Evolutionary conservation across 1,140 invertebrate species (phyloP).

Genomic region (Sitophilus oryzae): DNA sequence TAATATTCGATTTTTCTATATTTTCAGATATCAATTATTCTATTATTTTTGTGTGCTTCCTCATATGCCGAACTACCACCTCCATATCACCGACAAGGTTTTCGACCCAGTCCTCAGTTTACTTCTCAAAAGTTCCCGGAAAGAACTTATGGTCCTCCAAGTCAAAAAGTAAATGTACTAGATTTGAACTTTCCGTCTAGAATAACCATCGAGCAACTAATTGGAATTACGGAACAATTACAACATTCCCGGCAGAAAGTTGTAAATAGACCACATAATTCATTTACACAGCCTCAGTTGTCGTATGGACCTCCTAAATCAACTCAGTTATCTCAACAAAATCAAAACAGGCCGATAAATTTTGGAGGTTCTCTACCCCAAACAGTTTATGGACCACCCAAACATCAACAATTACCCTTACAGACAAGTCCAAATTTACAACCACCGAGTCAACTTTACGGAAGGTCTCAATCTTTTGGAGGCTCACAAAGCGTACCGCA

Average conservation of each 20-base stretch:
- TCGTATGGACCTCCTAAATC: slow-evolving; percentile 2
- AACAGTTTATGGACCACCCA: not conserved
- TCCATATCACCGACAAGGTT: not conserved
- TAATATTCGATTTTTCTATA: too few relatives aligned
- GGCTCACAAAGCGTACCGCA: not conserved
- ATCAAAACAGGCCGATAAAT: not conserved
- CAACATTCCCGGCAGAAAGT: slow-evolving; percentile 5
- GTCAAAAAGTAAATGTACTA: not conserved
- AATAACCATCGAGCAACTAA: slow-evolving; percentile 23
- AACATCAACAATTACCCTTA: not conserved
- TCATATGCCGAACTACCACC: slow-evolving; percentile 12
- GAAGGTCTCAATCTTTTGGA: not conserved
- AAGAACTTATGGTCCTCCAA: not conserved
- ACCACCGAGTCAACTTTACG: not conserved
- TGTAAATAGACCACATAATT: slow-evolving; percentile 1
- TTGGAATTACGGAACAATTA: slow-evolving; percentile 15
- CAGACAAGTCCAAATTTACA: not conserved
- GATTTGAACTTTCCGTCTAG: slow-evolving; percentile 12
- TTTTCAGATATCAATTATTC: slow-evolving; percentile 4
- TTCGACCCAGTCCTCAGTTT: slow-evolving; percentile 13
- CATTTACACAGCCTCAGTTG: not conserved
- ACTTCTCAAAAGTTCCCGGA: not conserved
- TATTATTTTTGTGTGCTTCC: not conserved
- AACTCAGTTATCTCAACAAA: too few relatives aligned
- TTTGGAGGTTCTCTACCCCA: not conserved